These are phyloP conservation scores for Serranus cabrilla DNA, from an alignment of 2,797 vertebrate species.

Conservation along the genomic window DNA sequence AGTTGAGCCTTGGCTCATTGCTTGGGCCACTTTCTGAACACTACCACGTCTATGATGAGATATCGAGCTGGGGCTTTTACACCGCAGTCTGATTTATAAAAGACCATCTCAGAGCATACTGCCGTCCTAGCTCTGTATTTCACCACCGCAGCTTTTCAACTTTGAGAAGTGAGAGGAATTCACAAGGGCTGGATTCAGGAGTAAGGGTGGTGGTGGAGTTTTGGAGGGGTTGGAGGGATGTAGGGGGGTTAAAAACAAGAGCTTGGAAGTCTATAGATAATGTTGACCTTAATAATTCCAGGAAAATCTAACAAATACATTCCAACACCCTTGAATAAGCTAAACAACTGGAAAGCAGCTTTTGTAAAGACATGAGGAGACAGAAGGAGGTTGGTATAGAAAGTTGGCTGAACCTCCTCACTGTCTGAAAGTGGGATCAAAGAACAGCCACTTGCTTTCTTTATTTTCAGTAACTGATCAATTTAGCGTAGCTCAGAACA, in stretches of 20 bases:
- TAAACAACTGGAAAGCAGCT: conserved; percentile 49
- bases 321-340: conserved; percentile 42
- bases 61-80: conserved; percentile 76
- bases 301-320: conserved; percentile 62
- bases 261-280: conserved; percentile 55
- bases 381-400: neutral
- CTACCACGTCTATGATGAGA: conserved; percentile 78
- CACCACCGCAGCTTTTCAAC: conserved; percentile 67
- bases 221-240: neutral
- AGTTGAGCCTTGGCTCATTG: conserved; percentile 69
- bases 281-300: conserved; percentile 52
- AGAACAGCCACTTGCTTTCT: conserved; percentile 56
- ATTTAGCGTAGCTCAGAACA: conserved; percentile 77
- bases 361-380: conserved; percentile 26
- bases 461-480: conserved; percentile 77
- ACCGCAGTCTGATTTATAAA: conserved; percentile 79
- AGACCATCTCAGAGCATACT: conserved; percentile 62
- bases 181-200: conserved; percentile 35
- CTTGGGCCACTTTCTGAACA: conserved; percentile 75
- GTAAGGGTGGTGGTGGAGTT: neutral
- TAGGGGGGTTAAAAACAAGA: conserved; percentile 25
- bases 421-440: conserved; percentile 74
- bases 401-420: conserved; percentile 27
- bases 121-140: conserved; percentile 64
- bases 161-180: conserved; percentile 53